Base-by-base conservation (phyloP, 1,140 invertebrate genomes). In the Alviniconcha marisindica region DNA sequence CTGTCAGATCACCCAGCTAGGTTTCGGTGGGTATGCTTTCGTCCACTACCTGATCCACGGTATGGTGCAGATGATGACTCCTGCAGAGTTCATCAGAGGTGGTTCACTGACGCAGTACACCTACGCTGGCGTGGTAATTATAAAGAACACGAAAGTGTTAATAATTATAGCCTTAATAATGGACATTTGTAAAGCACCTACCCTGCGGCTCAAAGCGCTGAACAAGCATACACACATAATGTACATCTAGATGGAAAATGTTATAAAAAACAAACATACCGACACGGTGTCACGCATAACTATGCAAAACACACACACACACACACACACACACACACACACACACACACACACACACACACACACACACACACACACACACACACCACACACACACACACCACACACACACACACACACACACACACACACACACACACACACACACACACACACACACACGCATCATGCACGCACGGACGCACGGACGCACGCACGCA, bases 31-130 rank as follows among this genome's bases (percentile, higher is more conserved):
- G 36, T 42, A 42, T 38, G 36, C 71, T 33, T 73, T 73, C 71
- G n/a, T 73, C 36, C 36, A 73, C 71, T 12, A 4, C 36, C 1
- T 73, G 71, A 33, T 2, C 71, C 4, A 73, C 38, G 40, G 71
- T 38, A 73, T 40, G 38, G 71, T 73, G 36, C 4, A 10, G n/a
- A 73, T 73, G 71, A 73, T 40, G 71, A 73, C 71, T 24, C 71
- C 71, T 7, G 71, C 71, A 4, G 3, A 73, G 71, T 73, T 73
- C 71, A 10, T 73, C 18, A n/a, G n/a, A n/a, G 38, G 24, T 1
- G 71, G 42, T 24, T 33, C 24, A 33, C 5, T 1, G 18, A 42
- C 71, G 4, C 3, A 24, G 36, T 73, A 33, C 38, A n/a, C 21
- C 21, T 73, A 73, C 40, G 71, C 24, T 24, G 71, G 71, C 21